Evolutionary conservation across 2,113 vertebrate species (phyloP).

Genomic region (Osmerus eperlanus): DNA sequence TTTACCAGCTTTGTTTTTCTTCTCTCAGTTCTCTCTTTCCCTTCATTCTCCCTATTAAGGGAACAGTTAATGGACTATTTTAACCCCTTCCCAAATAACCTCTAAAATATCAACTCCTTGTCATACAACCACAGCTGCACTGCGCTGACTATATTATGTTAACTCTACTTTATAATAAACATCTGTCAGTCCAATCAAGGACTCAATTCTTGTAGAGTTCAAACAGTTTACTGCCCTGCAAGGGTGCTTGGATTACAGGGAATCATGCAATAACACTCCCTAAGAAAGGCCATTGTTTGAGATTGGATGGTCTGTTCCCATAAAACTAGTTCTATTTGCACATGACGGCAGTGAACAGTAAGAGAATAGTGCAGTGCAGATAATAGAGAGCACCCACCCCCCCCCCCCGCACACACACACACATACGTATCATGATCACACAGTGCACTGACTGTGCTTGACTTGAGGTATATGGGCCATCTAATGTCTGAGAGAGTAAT

Average conservation of each 20-base stretch:
- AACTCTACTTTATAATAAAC: conserved; percentile 38
- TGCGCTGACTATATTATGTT: conserved; percentile 6
- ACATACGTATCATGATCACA: background rate
- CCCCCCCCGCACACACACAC: conserved; percentile 3
- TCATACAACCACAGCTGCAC: conserved; percentile 4
- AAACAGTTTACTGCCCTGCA: conserved; percentile 11
- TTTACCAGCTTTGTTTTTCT: background rate
- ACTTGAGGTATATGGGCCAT: no score
- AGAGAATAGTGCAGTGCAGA: no score
- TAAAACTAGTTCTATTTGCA: background rate
- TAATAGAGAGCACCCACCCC: background rate
- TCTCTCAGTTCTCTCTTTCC: background rate
- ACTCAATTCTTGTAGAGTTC: background rate
- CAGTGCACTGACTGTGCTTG: no score
- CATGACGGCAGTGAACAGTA: no score
- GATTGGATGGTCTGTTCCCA: no score
- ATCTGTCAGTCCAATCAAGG: conserved; percentile 34
- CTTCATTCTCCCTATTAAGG: conserved; percentile 12
- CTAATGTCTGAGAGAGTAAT: no score
- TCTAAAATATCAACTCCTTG: conserved; percentile 17
- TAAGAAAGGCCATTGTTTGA: no score
- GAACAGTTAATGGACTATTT: conserved; percentile 17
- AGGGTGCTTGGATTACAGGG: conserved; percentile 3
- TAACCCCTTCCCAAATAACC: conserved; percentile 11
- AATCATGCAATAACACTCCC: background rate